Percentiles rank a stretch among this genome's conserved stretches.
Conservation (phyloP, 1,140 invertebrate genomes). For the Meteorus sp. region DNA sequence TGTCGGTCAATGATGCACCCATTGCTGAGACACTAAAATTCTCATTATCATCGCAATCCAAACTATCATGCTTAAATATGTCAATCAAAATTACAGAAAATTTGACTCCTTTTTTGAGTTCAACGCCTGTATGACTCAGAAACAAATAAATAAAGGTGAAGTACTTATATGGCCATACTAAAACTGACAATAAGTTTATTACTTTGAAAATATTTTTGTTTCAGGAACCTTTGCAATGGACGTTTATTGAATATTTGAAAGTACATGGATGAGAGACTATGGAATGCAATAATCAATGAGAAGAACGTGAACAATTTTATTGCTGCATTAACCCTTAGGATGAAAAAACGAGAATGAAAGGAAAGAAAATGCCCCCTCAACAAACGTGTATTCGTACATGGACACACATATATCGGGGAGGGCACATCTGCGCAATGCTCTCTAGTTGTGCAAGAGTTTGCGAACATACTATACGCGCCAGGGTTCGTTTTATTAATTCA, state of each 20-base stretch:
- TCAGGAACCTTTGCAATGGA: no score
- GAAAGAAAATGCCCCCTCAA: slow-evolving; percentile 21
- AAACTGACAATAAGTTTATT: background rate
- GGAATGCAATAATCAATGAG: slow-evolving; percentile 26
- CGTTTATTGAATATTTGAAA: slow-evolving; percentile 19
- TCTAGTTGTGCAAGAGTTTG: background rate
- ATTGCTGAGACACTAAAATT: no score
- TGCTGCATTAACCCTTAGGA: slow-evolving; percentile 18
- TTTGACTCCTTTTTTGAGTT: no score
- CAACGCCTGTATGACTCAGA: no score
- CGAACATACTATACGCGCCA: background rate
- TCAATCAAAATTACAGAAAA: no score
- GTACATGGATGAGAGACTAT: slow-evolving; percentile 3
- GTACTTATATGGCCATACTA: no score
- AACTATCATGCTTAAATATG: no score
- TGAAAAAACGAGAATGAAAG: slow-evolving; percentile 29
- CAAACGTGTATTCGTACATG: background rate
- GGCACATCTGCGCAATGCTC: slow-evolving; percentile 28
- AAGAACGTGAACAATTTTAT: slow-evolving; percentile 13
- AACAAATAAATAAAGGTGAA: no score
- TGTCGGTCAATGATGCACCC: no score
- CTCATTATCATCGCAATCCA: no score
- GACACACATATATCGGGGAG: no score
- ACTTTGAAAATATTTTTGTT: background rate
- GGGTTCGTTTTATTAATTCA: slow-evolving; percentile 32